Evolutionary conservation across 2,888 invertebrate genomes (phyloP).

Genomic region (Drosophila nigricruria): DNA sequence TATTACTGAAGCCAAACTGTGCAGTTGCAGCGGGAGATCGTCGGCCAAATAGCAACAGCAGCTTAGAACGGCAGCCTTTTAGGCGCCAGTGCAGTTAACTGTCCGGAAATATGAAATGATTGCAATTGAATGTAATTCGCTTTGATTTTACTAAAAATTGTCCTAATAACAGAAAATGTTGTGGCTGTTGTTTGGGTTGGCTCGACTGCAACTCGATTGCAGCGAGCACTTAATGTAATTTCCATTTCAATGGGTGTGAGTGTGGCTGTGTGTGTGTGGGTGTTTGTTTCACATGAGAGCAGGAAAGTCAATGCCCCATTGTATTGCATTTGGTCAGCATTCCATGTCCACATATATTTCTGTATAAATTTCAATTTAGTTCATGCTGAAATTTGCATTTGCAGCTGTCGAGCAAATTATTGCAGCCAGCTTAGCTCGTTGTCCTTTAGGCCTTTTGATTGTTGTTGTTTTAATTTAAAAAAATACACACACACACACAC

Average conservation of each 20-base stretch:
- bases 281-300: slow-evolving; percentile 38
- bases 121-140: slow-evolving; percentile 9
- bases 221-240: slow-evolving; percentile 70
- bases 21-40: neutral
- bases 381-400: slow-evolving; percentile 68
- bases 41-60: slow-evolving; percentile 12
- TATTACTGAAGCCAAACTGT: neutral
- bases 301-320: slow-evolving; percentile 36
- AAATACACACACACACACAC: neutral
- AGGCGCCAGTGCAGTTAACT: slow-evolving; percentile 6
- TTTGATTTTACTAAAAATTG: slow-evolving; percentile 14
- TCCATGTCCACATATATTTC: slow-evolving; percentile 28
- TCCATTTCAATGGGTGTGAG: slow-evolving; percentile 55
- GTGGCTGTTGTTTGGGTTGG: slow-evolving; percentile 12
- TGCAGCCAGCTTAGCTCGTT: slow-evolving; percentile 58
- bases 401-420: slow-evolving; percentile 77
- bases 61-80: neutral
- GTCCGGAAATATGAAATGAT: slow-evolving; percentile 20
- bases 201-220: slow-evolving; percentile 27
- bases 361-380: slow-evolving; percentile 74
- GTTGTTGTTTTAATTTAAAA: slow-evolving; percentile 74
- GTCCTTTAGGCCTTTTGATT: slow-evolving; percentile 39
- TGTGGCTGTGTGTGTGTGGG: neutral
- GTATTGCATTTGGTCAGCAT: slow-evolving; percentile 3
- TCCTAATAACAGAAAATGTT: slow-evolving; percentile 20